Conservation (phyloP, 2,888 invertebrate species). For the Tineola bisselliella region DNA sequence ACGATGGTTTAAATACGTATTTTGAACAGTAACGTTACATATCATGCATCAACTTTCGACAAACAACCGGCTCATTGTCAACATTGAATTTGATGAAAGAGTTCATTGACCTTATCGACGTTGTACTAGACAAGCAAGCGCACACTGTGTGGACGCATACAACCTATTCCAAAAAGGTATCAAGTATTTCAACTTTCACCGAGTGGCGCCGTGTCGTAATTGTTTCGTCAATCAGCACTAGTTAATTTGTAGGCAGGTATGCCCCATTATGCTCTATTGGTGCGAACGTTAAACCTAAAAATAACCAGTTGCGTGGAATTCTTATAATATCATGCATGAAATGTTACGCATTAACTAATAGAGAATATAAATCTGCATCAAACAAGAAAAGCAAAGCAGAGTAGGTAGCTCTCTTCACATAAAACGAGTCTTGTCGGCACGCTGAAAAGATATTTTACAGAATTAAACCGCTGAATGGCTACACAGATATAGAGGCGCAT, state of each 20-base stretch:
- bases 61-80: conserved; percentile 11
- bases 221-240: conserved; percentile 29
- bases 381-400: background rate
- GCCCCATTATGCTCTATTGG: conserved; percentile 2
- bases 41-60: conserved; percentile 3
- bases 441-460: background rate
- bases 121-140: conserved; percentile 17
- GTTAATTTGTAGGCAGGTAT: conserved; percentile 14
- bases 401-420: background rate
- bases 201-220: conserved; percentile 22
- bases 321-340: background rate
- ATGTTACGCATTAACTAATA: no score
- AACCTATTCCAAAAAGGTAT: conserved; percentile 25
- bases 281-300: background rate
- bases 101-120: conserved; percentile 21
- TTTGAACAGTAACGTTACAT: background rate
- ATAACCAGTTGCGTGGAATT: conserved; percentile 2
- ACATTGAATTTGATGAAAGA: conserved; percentile 12
- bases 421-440: background rate
- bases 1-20: background rate
- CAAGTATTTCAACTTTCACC: conserved; percentile 37
- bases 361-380: background rate
- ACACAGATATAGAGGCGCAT: background rate
- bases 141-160: background rate
- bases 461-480: background rate